These are phyloP conservation scores for Temnothorax nylanderi DNA, from an alignment of 1,140 invertebrate genomes.

Conservation along the genomic window DNA sequence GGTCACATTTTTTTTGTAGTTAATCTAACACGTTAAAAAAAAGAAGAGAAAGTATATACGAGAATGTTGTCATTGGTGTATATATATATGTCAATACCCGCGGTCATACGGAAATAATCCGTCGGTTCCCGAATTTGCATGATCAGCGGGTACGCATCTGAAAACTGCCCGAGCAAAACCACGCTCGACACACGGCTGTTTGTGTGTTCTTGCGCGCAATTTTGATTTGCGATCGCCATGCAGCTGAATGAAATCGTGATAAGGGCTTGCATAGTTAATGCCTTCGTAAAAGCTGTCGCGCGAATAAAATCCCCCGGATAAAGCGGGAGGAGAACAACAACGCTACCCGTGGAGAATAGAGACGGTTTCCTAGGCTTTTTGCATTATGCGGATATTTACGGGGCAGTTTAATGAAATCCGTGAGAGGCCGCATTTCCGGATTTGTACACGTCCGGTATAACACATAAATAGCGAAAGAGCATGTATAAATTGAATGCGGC, in stretches of 20 bases:
- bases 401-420: background rate
- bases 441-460: background rate
- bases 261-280: constrained; percentile 34
- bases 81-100: background rate
- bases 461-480: constrained; percentile 7
- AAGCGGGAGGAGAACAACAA: background rate
- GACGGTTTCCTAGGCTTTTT: background rate
- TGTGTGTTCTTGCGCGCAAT: background rate
- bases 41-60: background rate
- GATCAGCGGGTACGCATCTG: background rate
- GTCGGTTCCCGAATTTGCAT: background rate
- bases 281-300: background rate
- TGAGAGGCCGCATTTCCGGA: constrained; percentile 18
- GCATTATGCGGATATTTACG: constrained; percentile 9
- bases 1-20: background rate
- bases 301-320: constrained; percentile 23
- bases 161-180: background rate
- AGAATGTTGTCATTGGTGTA: background rate
- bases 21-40: background rate
- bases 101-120: background rate
- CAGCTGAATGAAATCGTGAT: constrained; percentile 10
- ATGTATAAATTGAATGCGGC: constrained; percentile 2
- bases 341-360: constrained; percentile 1
- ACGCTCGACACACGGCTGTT: background rate
- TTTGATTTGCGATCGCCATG: constrained; percentile 17